These are phyloP conservation scores for Turnix velox DNA, from an alignment of 2,113 vertebrate species.

Conservation along the genomic window DNA sequence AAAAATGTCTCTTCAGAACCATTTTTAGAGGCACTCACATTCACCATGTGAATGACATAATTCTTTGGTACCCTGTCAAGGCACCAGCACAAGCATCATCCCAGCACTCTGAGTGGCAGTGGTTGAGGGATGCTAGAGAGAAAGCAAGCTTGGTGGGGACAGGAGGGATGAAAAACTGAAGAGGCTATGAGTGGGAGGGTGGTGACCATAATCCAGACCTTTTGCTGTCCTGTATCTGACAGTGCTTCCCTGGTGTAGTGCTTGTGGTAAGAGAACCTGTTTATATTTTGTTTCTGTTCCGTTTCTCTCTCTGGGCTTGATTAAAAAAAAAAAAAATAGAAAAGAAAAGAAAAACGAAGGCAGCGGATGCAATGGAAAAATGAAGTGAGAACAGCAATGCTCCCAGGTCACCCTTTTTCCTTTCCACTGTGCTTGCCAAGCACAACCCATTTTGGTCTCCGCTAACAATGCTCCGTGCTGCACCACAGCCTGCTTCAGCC, in stretches of 20 bases:
- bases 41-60: neutral
- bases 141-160: rapidly evolving
- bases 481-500: neutral
- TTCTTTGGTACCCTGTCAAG: neutral
- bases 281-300: conserved; percentile 3
- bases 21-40: too few species aligned
- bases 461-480: neutral
- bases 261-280: neutral
- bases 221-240: neutral
- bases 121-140: neutral
- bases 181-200: neutral
- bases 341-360: neutral
- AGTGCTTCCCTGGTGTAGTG: neutral
- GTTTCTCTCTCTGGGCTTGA: neutral
- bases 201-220: neutral
- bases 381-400: conserved; percentile 51
- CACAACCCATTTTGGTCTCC: neutral
- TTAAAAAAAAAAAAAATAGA: neutral
- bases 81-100: neutral
- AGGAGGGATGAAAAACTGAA: neutral
- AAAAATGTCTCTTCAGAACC: neutral
- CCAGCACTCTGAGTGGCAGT: neutral
- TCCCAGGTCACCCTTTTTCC: conserved; percentile 54
- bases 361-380: conserved; percentile 61
- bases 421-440: conserved; percentile 60